phyloP scores from a whole-genome alignment of 92 coral and sea anemone genomes.

The Meandrina meandrites region DNA sequence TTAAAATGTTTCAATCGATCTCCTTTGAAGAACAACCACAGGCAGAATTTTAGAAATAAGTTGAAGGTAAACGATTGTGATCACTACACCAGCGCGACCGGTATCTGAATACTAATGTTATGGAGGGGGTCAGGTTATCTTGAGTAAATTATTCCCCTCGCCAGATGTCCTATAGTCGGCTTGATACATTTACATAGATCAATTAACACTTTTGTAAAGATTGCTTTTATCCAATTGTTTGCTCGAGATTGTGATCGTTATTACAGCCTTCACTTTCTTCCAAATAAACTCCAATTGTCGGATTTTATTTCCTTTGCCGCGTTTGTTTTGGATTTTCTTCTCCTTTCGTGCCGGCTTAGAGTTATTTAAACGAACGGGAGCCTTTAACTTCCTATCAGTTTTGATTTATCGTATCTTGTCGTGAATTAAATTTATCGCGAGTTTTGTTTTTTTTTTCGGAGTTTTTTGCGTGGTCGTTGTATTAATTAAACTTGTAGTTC shows the following conservation, averaged over 20 bases:
- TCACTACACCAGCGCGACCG: neutral
- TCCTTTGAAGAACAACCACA: neutral
- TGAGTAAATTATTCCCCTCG: constrained; percentile 16
- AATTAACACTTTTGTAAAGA: constrained; percentile 50
- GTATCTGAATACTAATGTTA: constrained; percentile 11
- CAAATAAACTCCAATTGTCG: constrained; percentile 16
- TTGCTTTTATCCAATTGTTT: constrained; percentile 49
- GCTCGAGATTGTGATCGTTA: constrained; percentile 2
- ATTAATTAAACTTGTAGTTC: constrained; percentile 2
- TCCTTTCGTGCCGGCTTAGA: neutral
- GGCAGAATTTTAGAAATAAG: neutral
- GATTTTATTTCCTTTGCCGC: neutral
- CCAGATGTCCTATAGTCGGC: constrained; percentile 29
- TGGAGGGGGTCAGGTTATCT: constrained; percentile 18
- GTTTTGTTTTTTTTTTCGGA: neutral
- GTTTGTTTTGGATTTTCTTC: neutral
- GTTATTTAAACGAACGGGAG: too few relatives aligned
- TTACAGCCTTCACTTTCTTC: constrained; percentile 10
- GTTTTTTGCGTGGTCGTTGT: neutral
- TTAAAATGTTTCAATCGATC: neutral
- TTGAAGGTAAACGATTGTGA: neutral
- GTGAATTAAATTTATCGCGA: neutral
- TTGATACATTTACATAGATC: constrained; percentile 52
- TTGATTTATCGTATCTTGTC: neutral
- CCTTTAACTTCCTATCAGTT: neutral